A percentile compares a stretch with the other conserved stretches of the same genome.
Evolutionary conservation across 2,797 vertebrate genomes (phyloP).

Genomic region (Tokudaia muenninki): DNA sequence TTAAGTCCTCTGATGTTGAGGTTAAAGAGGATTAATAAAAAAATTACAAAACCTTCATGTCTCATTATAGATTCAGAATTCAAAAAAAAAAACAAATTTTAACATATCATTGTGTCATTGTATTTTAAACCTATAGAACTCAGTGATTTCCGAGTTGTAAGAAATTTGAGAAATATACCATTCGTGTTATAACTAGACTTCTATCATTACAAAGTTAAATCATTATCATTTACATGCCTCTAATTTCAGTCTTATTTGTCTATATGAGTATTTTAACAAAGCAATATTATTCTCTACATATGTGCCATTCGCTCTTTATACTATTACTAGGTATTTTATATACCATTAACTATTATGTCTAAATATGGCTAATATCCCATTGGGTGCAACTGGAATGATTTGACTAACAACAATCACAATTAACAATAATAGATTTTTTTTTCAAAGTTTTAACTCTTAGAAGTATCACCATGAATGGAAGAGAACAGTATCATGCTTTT

Average conservation of each 20-base stretch:
- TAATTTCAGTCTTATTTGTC: neutral
- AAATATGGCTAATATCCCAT: neutral
- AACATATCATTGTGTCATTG: neutral
- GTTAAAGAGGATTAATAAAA: conserved; percentile 25
- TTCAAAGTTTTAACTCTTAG: neutral
- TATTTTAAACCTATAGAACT: conserved; percentile 11
- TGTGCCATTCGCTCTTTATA: neutral
- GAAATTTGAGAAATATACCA: conserved; percentile 22
- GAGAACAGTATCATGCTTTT: neutral
- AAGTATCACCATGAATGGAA: neutral
- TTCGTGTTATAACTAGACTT: conserved; percentile 7
- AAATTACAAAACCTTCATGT: conserved; percentile 19
- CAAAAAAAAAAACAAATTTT: conserved; percentile 13
- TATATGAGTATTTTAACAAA: conserved; percentile 42
- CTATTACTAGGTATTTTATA: neutral
- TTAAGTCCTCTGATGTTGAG: neutral
- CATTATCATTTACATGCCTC: conserved; percentile 17
- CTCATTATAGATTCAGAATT: neutral
- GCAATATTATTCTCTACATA: neutral
- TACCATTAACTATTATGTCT: conserved; percentile 7
- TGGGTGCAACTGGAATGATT: neutral
- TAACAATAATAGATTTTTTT: neutral
- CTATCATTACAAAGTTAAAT: neutral
- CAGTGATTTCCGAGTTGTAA: neutral
- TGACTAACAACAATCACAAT: conserved; percentile 11